Evolutionary conservation across 2,113 vertebrate species (phyloP).

Genomic region (Sakesphorus luctuosus): DNA sequence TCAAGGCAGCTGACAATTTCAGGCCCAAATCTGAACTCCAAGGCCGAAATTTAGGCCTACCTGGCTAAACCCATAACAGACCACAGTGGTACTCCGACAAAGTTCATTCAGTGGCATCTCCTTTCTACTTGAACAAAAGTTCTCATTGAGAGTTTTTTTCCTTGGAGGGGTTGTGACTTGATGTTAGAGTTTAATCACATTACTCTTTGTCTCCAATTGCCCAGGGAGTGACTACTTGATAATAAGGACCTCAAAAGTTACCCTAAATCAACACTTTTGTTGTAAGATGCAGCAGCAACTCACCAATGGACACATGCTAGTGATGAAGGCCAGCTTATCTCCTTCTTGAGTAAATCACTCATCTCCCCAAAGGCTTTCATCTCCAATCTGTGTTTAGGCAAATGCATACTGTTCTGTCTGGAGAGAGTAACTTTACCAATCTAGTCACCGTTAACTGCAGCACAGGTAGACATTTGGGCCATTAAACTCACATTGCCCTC

Average conservation of each 20-base stretch:
- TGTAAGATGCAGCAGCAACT: neutral
- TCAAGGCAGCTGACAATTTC: too few species aligned
- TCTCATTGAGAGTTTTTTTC: neutral
- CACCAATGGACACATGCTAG: neutral
- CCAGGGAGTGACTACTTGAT: neutral
- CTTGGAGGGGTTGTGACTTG: neutral
- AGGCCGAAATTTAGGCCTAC: too few species aligned
- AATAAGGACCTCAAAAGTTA: neutral
- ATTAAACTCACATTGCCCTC: neutral
- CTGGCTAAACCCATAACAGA: too few species aligned
- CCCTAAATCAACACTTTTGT: neutral
- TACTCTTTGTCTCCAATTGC: neutral
- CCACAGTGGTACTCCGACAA: neutral
- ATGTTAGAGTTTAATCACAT: neutral
- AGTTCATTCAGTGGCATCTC: neutral
- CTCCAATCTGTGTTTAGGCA: neutral
- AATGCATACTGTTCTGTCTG: neutral
- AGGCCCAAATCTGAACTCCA: too few species aligned
- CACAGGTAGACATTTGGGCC: neutral
- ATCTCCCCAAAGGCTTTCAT: neutral
- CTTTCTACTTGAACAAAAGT: neutral
- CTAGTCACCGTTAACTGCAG: neutral
- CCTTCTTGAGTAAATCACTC: neutral
- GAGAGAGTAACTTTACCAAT: neutral
- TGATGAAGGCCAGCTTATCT: neutral